Conservation (phyloP, 1,140 invertebrate species). For the Musca vetustissima region DNA sequence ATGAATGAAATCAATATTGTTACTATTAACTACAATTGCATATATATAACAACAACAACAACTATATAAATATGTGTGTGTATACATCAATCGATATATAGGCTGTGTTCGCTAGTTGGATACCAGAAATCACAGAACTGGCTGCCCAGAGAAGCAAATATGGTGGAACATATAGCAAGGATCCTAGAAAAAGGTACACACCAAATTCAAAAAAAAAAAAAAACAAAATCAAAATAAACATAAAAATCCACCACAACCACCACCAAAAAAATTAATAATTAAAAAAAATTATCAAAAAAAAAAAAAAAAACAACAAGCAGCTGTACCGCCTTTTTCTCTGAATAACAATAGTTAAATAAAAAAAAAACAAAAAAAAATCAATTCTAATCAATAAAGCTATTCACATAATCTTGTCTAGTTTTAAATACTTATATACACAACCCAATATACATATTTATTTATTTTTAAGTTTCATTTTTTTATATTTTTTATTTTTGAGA, state of each 20-base stretch:
- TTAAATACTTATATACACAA: slow-evolving; percentile 14
- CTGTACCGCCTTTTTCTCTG: slow-evolving; percentile 16
- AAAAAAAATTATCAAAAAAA: slow-evolving; percentile 36
- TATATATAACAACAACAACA: slow-evolving; percentile 15
- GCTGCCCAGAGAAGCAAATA: slow-evolving; percentile 96
- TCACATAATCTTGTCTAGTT: background rate
- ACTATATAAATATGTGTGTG: slow-evolving; percentile 12
- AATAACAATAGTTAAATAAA: background rate
- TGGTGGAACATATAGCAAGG: slow-evolving; percentile 96
- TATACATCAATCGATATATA: slow-evolving; percentile 58
- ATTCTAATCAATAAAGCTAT: slow-evolving; percentile 3
- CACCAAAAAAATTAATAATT: slow-evolving; percentile 31
- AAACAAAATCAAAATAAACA: slow-evolving; percentile 35
- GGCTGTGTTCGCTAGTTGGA: slow-evolving; percentile 99
- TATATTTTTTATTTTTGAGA: slow-evolving; percentile 26
- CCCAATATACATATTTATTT: slow-evolving; percentile 1
- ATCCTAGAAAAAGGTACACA: slow-evolving; percentile 94
- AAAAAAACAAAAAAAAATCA: background rate
- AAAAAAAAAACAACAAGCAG: slow-evolving; percentile 31
- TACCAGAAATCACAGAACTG: slow-evolving; percentile 98
- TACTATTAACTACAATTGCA: slow-evolving; percentile 4
- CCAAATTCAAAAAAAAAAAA: slow-evolving; percentile 43
- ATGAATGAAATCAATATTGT: too few relatives aligned
- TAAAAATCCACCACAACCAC: slow-evolving; percentile 20
- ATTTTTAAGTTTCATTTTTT: background rate